A percentile compares a stretch with the other conserved stretches of the same genome.
Evolutionary conservation across 2,113 vertebrate species (phyloP).

Genomic region (Toxotes chatareus): DNA sequence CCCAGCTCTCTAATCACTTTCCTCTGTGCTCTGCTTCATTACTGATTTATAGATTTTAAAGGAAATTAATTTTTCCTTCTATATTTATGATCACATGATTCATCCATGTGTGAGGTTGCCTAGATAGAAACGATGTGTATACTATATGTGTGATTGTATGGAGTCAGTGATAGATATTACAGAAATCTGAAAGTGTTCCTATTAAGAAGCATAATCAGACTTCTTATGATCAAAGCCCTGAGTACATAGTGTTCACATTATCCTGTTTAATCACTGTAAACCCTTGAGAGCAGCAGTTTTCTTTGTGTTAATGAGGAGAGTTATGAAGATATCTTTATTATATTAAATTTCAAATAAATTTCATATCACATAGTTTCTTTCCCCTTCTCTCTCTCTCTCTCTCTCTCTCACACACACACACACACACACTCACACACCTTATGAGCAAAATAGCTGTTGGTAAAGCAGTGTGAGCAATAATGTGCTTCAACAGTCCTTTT

Average conservation of each 20-base stretch:
- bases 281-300: conserved; percentile 5
- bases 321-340: conserved; percentile 6
- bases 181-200: background rate
- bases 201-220: conserved; percentile 24
- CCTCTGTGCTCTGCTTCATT: conserved; percentile 7
- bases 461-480: conserved; percentile 48
- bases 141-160: background rate
- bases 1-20: background rate
- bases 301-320: conserved; percentile 24
- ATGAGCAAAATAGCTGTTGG: conserved; percentile 46
- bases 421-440: background rate
- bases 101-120: background rate
- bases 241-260: background rate
- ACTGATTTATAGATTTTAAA: background rate
- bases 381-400: background rate
- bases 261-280: conserved; percentile 20
- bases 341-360: conserved; percentile 22
- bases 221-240: conserved; percentile 1
- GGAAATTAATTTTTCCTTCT: conserved; percentile 25
- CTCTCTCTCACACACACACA: background rate
- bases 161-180: background rate
- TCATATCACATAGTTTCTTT: conserved; percentile 14
- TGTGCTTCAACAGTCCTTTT: conserved; percentile 55
- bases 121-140: background rate
- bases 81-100: conserved; percentile 6